Evolutionary conservation across 1,140 invertebrate genomes (phyloP).

Genomic region (Diabrotica virgifera): DNA sequence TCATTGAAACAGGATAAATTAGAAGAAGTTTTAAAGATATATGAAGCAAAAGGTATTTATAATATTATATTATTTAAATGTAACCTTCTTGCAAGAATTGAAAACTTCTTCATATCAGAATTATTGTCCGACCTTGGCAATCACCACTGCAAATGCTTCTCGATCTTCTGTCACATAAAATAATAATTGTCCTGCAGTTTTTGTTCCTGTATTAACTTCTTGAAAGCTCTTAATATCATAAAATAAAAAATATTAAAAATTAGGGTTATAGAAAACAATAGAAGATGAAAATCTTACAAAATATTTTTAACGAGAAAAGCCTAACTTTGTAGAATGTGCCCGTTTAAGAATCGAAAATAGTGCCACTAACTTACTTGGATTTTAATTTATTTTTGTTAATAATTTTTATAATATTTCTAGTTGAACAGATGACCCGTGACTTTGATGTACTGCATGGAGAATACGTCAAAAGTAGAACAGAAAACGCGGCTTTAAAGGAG

Average conservation of each 20-base stretch:
- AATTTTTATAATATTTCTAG: conserved; percentile 31
- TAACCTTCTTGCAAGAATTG: neutral
- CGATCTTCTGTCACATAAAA: too few relatives aligned
- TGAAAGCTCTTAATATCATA: too few relatives aligned
- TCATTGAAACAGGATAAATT: conserved; percentile 58
- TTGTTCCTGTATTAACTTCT: too few relatives aligned
- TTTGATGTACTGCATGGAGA: conserved; percentile 59
- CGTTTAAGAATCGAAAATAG: too few relatives aligned
- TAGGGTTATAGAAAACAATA: neutral
- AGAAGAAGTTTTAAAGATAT: conserved; percentile 57
- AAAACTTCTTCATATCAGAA: too few relatives aligned
- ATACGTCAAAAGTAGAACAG: conserved; percentile 53
- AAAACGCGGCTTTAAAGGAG: conserved; percentile 56
- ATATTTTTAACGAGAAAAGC: neutral
- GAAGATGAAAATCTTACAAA: neutral
- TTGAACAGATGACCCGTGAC: conserved; percentile 57
- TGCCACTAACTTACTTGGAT: too few relatives aligned
- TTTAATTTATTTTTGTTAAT: too few relatives aligned
- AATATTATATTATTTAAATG: neutral
- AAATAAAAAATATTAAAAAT: neutral
- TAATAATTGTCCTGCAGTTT: too few relatives aligned
- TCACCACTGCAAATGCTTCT: too few relatives aligned
- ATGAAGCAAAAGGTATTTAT: conserved; percentile 54
- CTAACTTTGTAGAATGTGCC: neutral
- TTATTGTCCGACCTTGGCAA: too few relatives aligned